Evolutionary conservation across 2,888 invertebrate species (phyloP).

Genomic region (Chrysodeixis includens): DNA sequence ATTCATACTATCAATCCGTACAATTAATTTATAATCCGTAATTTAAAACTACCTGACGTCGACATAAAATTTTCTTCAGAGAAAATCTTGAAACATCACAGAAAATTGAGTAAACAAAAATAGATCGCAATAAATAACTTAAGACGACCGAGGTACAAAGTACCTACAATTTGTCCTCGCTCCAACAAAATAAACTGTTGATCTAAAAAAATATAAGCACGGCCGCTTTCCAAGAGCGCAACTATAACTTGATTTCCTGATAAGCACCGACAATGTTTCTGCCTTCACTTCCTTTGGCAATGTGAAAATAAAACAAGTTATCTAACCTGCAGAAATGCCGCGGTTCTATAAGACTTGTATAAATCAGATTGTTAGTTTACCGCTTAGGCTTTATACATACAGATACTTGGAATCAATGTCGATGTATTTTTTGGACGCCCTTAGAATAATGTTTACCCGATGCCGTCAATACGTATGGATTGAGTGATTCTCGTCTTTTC

Average conservation of each 20-base stretch:
- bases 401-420: neutral
- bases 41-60: no score
- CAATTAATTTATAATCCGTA: no score
- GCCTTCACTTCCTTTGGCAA: conserved; percentile 35
- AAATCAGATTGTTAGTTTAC: conserved; percentile 31
- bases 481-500: neutral
- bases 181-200: neutral
- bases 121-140: neutral
- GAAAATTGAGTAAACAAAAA: no score
- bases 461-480: neutral
- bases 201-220: conserved; percentile 3
- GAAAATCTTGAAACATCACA: no score
- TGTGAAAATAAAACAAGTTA: conserved; percentile 46
- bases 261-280: conserved; percentile 50
- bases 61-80: no score
- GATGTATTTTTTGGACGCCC: neutral
- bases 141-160: neutral
- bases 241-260: conserved; percentile 50
- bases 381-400: conserved; percentile 12
- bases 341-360: conserved; percentile 18
- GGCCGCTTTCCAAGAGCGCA: conserved; percentile 13
- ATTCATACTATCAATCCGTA: no score
- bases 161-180: neutral
- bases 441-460: neutral
- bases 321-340: conserved; percentile 41